phyloP scores from a whole-genome alignment of 2,888 invertebrate species.

The Eurois occulta region DNA sequence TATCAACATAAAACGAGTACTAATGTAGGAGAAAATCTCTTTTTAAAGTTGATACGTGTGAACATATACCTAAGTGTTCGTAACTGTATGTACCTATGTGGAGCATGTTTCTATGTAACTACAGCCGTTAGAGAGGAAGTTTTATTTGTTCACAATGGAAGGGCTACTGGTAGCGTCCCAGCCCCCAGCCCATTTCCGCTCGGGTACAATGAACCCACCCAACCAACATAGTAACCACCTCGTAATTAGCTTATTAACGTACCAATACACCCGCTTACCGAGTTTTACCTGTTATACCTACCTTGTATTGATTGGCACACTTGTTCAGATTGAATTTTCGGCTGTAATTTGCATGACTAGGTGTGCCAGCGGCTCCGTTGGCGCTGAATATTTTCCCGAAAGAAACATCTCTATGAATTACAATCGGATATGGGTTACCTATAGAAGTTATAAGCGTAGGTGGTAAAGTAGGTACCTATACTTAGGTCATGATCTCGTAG shows the following conservation, averaged over 20 bases:
- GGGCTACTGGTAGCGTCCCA: constrained; percentile 55
- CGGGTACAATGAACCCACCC: constrained; percentile 69
- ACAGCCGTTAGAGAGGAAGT: constrained; percentile 58
- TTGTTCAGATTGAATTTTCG: constrained; percentile 32
- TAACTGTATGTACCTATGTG: not conserved
- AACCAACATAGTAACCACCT: constrained; percentile 68
- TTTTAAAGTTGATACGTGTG: not conserved
- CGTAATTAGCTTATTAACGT: constrained; percentile 74
- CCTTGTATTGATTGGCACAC: constrained; percentile 40
- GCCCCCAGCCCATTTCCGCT: constrained; percentile 69
- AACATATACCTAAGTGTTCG: not conserved
- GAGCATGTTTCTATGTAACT: constrained; percentile 14
- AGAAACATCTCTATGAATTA: not conserved
- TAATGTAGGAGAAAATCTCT: not conserved
- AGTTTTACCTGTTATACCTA: constrained; percentile 39
- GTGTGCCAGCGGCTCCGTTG: not conserved
- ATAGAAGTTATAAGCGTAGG: not conserved
- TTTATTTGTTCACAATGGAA: constrained; percentile 68
- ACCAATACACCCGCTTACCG: constrained; percentile 53
- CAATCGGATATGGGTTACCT: not conserved
- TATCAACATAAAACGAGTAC: not conserved
- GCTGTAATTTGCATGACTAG: constrained; percentile 9
- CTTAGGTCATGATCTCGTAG: not conserved
- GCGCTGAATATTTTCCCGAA: not conserved
- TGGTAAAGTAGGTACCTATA: not conserved